Percentiles rank a stretch among this genome's conserved stretches.
Evolutionary conservation across 1,140 invertebrate genomes (phyloP).

Genomic region (Piezodorus guildinii): DNA sequence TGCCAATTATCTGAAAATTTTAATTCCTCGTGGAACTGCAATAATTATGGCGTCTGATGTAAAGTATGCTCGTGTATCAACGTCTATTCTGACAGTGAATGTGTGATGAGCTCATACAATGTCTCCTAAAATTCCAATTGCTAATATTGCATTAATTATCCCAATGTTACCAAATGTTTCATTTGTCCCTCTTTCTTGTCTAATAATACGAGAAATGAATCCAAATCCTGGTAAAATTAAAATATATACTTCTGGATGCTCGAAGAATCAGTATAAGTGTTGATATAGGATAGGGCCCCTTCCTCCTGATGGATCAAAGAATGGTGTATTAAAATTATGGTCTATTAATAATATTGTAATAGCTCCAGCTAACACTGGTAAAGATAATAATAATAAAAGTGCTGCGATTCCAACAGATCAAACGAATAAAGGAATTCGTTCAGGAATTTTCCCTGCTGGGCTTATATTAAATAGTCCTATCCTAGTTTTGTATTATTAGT

Average conservation of each 20-base stretch:
- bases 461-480: too few species aligned
- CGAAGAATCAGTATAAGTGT: slow-evolving; percentile 17
- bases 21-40: slow-evolving; percentile 49
- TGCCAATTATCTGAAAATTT: slow-evolving; percentile 62
- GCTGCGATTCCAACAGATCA: too few species aligned
- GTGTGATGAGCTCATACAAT: slow-evolving; percentile 59
- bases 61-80: slow-evolving; percentile 35
- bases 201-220: slow-evolving; percentile 30
- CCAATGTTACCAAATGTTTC: slow-evolving; percentile 37
- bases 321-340: too few species aligned
- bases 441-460: too few species aligned
- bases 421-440: too few species aligned
- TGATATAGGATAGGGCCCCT: too few species aligned
- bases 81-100: slow-evolving; percentile 60
- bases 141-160: slow-evolving; percentile 50
- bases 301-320: too few species aligned
- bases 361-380: too few species aligned
- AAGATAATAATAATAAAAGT: too few species aligned
- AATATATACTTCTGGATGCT: slow-evolving; percentile 54
- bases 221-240: slow-evolving; percentile 48
- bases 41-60: slow-evolving; percentile 42
- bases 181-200: slow-evolving; percentile 29
- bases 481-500: too few species aligned
- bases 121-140: slow-evolving; percentile 53
- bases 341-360: too few species aligned